Evolutionary conservation across 1,140 invertebrate species (phyloP).

Genomic region (Potamilus streckersoni): DNA sequence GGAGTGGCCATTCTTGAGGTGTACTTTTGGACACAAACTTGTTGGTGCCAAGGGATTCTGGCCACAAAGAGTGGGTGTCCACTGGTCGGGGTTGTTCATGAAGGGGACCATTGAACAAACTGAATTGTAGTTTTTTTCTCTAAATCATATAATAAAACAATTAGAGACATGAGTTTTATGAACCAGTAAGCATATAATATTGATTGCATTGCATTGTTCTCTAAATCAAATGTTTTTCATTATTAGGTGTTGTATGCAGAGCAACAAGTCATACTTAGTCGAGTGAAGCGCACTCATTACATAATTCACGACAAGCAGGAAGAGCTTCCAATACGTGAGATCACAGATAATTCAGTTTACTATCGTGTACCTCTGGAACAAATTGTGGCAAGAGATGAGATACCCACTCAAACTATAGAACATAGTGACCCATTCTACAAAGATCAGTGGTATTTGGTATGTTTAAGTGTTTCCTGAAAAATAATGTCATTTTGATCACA

Average conservation of each 20-base stretch:
- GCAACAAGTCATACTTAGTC: conserved; percentile 48
- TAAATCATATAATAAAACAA: no score
- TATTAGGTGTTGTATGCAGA: conserved; percentile 54
- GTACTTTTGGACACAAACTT: no score
- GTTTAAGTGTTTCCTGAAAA: conserved; percentile 11
- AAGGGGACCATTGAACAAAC: no score
- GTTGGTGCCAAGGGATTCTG: no score
- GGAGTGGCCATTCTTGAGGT: no score
- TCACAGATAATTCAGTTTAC: conserved; percentile 46
- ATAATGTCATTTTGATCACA: no score
- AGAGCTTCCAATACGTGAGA: conserved; percentile 46
- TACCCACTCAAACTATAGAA: conserved; percentile 17
- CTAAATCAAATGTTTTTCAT: neutral
- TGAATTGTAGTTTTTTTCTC: no score
- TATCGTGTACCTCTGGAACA: conserved; percentile 33
- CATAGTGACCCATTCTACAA: conserved; percentile 61
- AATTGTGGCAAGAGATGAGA: conserved; percentile 18
- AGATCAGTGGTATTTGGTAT: conserved; percentile 70
- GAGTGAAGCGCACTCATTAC: conserved; percentile 47
- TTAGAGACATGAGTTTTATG: no score
- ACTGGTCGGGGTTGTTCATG: no score
- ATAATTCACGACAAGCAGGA: conserved; percentile 60
- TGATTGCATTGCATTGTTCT: no score
- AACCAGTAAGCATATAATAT: no score
- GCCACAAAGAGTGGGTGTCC: no score